Conservation (phyloP, 2,113 vertebrate species). For the Gulo gulo region DNA sequence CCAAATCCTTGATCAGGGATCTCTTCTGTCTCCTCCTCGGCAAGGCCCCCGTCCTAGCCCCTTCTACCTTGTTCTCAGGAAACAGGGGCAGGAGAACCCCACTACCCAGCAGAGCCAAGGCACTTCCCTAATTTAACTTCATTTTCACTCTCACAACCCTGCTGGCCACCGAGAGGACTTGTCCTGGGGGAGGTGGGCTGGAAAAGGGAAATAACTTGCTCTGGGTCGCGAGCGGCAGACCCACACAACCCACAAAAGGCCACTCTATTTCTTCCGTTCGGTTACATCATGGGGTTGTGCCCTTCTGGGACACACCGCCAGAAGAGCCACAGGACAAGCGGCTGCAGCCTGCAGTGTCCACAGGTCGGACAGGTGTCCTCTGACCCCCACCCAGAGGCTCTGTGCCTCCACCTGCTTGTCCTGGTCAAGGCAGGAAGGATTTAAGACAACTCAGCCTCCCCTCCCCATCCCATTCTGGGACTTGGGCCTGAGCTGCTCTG, state of each 20-base stretch:
- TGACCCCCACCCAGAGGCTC: neutral
- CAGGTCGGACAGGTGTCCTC: neutral
- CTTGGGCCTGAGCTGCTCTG: neutral
- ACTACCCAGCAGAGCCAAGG: rapidly evolving
- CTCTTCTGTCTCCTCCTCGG: neutral
- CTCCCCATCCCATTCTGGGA: neutral
- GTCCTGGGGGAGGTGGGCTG: neutral
- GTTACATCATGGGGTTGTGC: neutral
- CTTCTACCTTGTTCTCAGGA: neutral
- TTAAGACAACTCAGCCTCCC: neutral
- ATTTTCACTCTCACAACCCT: neutral
- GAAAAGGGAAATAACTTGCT: neutral
- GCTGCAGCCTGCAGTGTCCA: neutral
- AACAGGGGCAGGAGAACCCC: rapidly evolving
- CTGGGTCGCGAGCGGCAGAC: neutral
- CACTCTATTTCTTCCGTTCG: neutral
- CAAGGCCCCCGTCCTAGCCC: neutral
- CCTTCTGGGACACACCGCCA: neutral
- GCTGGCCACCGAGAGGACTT: rapidly evolving
- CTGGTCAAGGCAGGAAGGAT: neutral
- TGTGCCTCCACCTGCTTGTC: neutral
- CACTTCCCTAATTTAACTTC: no score
- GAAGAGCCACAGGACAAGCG: neutral
- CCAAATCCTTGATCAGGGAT: rapidly evolving
- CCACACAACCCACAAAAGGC: rapidly evolving